These are phyloP conservation scores for Habropoda laboriosa DNA, from an alignment of 1,140 invertebrate genomes.

Conservation along the genomic window DNA sequence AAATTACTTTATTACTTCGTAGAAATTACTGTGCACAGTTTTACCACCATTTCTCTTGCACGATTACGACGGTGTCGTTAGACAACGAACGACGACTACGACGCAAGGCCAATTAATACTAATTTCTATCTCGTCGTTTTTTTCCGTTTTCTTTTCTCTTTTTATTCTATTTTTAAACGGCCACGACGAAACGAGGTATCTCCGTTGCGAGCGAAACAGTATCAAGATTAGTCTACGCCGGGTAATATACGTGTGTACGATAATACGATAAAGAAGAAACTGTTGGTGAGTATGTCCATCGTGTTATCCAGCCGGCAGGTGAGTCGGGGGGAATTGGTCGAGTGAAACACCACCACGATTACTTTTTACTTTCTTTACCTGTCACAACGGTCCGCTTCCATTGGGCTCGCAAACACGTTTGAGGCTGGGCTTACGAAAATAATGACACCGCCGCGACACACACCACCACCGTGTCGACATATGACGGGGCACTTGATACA, in stretches of 20 bases:
- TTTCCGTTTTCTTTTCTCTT: background rate
- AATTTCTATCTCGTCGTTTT: too few relatives aligned
- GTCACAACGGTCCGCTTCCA: constrained; percentile 13
- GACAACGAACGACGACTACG: too few relatives aligned
- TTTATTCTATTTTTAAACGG: background rate
- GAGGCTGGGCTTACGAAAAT: background rate
- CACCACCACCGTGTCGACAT: background rate
- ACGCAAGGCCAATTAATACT: background rate
- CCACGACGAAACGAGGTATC: background rate
- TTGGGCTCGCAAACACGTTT: background rate
- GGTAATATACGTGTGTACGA: constrained; percentile 26
- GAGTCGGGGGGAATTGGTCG: constrained; percentile 53
- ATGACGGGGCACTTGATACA: background rate
- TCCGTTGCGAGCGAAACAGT: constrained; percentile 5
- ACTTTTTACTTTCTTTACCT: constrained; percentile 28
- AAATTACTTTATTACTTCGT: background rate
- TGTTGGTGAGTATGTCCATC: constrained; percentile 26
- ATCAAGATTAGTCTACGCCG: constrained; percentile 46
- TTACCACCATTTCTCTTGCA: background rate
- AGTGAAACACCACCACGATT: constrained; percentile 53
- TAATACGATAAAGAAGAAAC: constrained; percentile 52
- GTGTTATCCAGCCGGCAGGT: constrained; percentile 58
- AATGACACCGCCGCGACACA: constrained; percentile 16
- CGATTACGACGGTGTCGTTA: background rate
- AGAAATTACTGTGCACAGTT: background rate